phyloP scores from a whole-genome alignment of 2,888 invertebrate species.

The Lasius fuliginosus region DNA sequence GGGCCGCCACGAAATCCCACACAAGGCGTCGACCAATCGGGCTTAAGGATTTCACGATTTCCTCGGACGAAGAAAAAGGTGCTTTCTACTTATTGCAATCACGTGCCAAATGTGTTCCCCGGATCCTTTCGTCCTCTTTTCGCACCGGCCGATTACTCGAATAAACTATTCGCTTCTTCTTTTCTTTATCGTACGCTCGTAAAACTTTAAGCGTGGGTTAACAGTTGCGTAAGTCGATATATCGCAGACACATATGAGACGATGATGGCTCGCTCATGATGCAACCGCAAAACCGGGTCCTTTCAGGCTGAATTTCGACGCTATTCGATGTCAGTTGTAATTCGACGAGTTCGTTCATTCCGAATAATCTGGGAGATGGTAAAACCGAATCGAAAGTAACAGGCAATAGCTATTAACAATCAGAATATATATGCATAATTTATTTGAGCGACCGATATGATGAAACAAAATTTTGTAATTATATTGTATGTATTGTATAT shows the following conservation, averaged over 20 bases:
- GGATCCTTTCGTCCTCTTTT: conserved; percentile 53
- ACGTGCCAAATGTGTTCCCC: conserved; percentile 39
- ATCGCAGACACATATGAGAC: neutral
- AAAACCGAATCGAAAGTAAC: neutral
- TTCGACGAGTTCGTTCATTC: neutral
- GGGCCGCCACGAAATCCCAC: conserved; percentile 57
- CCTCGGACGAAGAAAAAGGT: conserved; percentile 56
- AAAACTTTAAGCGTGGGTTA: conserved; percentile 61
- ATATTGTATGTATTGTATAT: neutral
- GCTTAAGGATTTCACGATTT: conserved; percentile 24
- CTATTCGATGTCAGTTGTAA: neutral
- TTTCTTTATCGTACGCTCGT: conserved; percentile 22
- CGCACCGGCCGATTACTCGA: conserved; percentile 42
- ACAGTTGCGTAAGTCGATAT: conserved; percentile 51
- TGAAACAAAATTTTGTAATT: neutral
- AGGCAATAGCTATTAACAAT: neutral
- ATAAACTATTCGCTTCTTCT: conserved; percentile 6
- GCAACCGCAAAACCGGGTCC: neutral
- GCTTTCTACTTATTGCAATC: conserved; percentile 70
- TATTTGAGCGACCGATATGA: neutral
- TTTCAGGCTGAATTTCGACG: conserved; percentile 20
- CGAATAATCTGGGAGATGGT: neutral
- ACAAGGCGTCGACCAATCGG: conserved; percentile 56
- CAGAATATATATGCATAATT: neutral
- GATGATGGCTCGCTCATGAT: neutral